Evolutionary conservation across 2,797 vertebrate genomes (phyloP).

Genomic region (Mus minutoides): DNA sequence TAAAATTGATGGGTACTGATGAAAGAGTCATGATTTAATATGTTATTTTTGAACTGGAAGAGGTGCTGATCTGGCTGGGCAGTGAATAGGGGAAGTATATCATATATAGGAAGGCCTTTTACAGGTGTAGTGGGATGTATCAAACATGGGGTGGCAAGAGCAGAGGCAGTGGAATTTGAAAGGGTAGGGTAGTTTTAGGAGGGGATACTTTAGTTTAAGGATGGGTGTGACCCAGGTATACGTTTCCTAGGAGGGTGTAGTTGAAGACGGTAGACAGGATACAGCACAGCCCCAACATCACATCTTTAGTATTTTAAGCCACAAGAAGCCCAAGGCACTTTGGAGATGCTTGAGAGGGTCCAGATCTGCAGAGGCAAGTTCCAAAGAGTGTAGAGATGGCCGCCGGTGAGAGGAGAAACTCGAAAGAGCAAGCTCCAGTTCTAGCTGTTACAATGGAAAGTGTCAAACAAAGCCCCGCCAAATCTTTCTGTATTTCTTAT

Average conservation of each 20-base stretch:
- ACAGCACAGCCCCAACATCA: background rate
- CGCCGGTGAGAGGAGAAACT: background rate
- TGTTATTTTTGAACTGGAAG: conserved; percentile 45
- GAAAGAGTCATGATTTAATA: conserved; percentile 1
- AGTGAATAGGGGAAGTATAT: background rate
- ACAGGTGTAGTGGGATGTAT: background rate
- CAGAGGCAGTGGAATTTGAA: background rate
- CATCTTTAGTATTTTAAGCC: background rate
- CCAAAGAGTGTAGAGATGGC: background rate
- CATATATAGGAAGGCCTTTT: background rate
- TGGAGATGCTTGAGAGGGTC: background rate
- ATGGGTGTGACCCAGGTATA: background rate
- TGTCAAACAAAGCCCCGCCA: background rate
- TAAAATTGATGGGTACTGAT: conserved; percentile 22
- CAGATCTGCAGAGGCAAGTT: background rate
- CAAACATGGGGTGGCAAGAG: too few species aligned
- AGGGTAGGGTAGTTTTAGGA: too few species aligned
- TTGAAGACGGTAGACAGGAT: background rate
- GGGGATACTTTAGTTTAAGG: too few species aligned
- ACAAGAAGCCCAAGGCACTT: background rate
- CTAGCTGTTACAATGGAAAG: background rate
- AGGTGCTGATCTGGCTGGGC: background rate
- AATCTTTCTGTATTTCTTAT: conserved; percentile 37
- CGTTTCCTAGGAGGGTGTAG: background rate
- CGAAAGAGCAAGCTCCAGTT: background rate